Evolutionary conservation across 2,113 vertebrate genomes (phyloP).

Genomic region (Columba janthina): DNA sequence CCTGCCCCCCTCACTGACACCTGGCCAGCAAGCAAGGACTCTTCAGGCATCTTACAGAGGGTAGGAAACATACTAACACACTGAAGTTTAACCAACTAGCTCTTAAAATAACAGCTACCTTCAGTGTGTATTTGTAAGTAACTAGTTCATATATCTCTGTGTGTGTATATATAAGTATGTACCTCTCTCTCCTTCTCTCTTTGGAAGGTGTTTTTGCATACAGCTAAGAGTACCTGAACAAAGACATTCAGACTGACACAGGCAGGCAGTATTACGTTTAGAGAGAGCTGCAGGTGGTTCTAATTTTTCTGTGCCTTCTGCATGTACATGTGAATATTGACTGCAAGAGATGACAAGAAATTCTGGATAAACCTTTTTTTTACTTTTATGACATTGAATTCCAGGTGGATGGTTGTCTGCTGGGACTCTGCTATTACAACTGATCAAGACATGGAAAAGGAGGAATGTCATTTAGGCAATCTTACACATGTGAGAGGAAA

Average conservation of each 20-base stretch:
- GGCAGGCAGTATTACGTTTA: not conserved
- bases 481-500: not conserved
- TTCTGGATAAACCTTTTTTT: not conserved
- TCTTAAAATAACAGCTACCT: not conserved
- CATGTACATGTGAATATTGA: not conserved
- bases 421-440: not conserved
- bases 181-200: too few species aligned
- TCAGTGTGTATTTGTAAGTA: not conserved
- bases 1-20: not conserved
- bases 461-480: not conserved
- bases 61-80: not conserved
- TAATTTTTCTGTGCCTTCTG: not conserved
- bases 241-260: not conserved
- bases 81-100: not conserved
- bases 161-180: fast-evolving
- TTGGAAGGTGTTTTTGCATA: not conserved
- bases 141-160: too few species aligned
- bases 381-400: not conserved
- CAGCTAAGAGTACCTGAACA: not conserved
- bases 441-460: not conserved
- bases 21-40: not conserved
- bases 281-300: not conserved
- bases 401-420: not conserved
- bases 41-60: not conserved
- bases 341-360: not conserved